Conservation (phyloP, 2,888 invertebrate species). For the Limnephilus lunatus region DNA sequence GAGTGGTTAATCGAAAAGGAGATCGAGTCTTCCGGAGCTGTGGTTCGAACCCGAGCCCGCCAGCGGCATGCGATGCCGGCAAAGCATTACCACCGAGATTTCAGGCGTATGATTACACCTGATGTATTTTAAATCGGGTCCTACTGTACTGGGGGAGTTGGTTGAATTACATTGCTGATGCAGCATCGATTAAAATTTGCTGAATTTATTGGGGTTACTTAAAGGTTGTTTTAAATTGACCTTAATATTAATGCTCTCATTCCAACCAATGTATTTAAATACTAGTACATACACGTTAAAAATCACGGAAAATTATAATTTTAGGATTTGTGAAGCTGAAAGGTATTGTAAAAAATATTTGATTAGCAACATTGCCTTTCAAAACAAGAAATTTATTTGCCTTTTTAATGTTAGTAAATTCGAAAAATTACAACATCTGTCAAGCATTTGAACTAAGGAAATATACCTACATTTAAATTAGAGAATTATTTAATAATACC, state of each 20-base stretch:
- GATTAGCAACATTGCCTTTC: no score
- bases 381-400: no score
- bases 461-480: no score
- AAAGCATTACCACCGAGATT: background rate
- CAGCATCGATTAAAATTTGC: background rate
- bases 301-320: no score
- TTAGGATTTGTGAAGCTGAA: no score
- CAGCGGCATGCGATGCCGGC: background rate
- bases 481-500: no score
- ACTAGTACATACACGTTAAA: no score
- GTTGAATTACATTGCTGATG: background rate
- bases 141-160: background rate
- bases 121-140: background rate
- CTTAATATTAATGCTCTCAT: background rate
- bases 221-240: background rate
- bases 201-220: background rate
- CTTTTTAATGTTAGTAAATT: no score
- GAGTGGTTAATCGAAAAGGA: background rate
- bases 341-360: no score
- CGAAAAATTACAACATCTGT: no score
- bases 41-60: background rate
- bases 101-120: background rate
- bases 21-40: background rate
- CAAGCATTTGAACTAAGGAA: no score
- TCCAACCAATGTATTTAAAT: background rate